These are phyloP conservation scores for Dipodomys ordii DNA, from an alignment of 2,113 vertebrate genomes.

Conservation along the genomic window DNA sequence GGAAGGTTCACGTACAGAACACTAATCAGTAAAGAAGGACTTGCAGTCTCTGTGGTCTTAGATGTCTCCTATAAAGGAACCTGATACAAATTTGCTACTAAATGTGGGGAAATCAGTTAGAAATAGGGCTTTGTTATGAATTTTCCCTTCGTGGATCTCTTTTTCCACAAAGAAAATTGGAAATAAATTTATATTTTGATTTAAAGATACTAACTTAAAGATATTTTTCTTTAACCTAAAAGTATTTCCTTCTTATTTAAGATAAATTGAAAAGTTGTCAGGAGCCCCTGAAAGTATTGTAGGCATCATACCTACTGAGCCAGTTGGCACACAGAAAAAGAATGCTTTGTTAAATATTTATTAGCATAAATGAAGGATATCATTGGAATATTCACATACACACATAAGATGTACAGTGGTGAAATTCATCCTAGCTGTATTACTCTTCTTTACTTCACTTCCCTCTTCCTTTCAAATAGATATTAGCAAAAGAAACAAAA, in stretches of 20 bases:
- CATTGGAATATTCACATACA: no score
- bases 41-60: neutral
- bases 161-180: neutral
- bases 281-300: neutral
- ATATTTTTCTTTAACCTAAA: constrained; percentile 2
- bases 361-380: no score
- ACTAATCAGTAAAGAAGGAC: neutral
- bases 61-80: neutral
- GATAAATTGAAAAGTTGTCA: neutral
- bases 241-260: constrained; percentile 19
- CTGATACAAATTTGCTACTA: neutral
- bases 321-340: no score
- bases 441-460: no score
- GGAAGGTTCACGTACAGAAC: neutral
- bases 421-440: no score
- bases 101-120: neutral
- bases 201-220: neutral
- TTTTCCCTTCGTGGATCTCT: neutral
- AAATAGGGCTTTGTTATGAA: neutral
- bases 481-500: neutral
- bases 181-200: neutral
- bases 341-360: no score
- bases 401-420: no score
- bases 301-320: no score
- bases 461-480: no score